Base-by-base conservation (phyloP, 2,888 invertebrate species). In the Microctonus hyperodae region DNA sequence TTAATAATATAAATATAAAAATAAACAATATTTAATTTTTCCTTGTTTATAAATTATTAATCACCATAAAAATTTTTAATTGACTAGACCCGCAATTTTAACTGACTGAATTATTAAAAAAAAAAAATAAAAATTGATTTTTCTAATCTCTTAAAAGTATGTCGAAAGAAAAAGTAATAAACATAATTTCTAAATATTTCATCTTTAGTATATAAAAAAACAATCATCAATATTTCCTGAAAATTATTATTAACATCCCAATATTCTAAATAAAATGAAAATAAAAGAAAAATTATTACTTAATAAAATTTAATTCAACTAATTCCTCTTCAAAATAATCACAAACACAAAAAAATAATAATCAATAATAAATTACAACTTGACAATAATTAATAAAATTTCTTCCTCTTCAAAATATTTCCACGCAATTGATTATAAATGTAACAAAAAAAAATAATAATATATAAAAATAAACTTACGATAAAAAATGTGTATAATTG, bases 131-230 rank as follows among this genome's bases (percentile, higher is more conserved):
- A 23, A 48, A 56, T 33, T 23, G n/a, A n/a, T 50, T 65, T 59
- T 59, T 59, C 31, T 67, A 31, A 64, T 59, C 40, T 51, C 60
- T 59, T 31, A 65, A 71, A 71, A 70, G 71, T 71, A 63, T 71
- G 71, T 67, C 71, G 68, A 67, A 58, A 68, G 63, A 66, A 68
- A 70, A 63, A 70, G 70, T 66, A 58, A 63, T 57, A 25, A 40
- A 58, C 67, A n/a, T 16, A 44, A 16, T 16, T 44, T n/a, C 9
- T 20, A 16, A n/a, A 16, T 16, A 4, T 2, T 44, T 6, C 2
- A 44, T 44, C 16, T 44, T 44, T n/a, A 16, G 16, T 44, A 44
- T 44, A 44, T 44, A 13, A 44, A 44, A 44, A 44, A 65, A 33
- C 53, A 31, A 37, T 51, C 22, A 20, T n/a, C n/a, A n/a, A n/a